Base-by-base conservation (phyloP, 2,797 vertebrate species). In the Acipenser ruthenus region DNA sequence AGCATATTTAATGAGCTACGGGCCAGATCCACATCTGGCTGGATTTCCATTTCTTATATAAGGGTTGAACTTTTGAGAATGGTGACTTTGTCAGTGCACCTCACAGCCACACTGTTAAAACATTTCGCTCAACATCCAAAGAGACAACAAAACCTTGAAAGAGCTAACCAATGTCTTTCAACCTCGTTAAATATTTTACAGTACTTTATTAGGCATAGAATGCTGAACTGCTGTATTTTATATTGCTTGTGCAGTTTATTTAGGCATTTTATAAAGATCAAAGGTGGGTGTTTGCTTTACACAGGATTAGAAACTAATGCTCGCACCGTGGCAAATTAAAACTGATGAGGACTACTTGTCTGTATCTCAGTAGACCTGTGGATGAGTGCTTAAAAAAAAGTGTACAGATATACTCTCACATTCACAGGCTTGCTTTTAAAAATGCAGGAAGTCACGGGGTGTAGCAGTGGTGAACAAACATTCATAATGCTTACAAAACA, bases 21-120 rank as follows among this genome's bases (percentile, higher is more conserved):
- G 56, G 69, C 63, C 10, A 51, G 61, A 71, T 13, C 60, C 66
- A 56, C 69, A 71, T 52, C 10, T n/a, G 49, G 62, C 62, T 60
- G 55, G 49, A 51, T 60, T 55, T 49, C 37, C 66, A 61, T 6
- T 18, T 15, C 50, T 55, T 59, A 60, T 23, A 53, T 64, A 55
- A 18, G 58, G 50, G 12, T 60, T 50, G 60, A 55, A 61, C 10
- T 63, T 55, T 50, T 60, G 37, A 65, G 63, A 68, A 68, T 65
- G 59, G 63, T 10, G 64, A 65, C 64, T 69, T 65, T 69, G 58
- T 65, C 58, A 23, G 12, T 8, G n/a, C 49, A 55, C 56, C 69
- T 53, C 61, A 11, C 56, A 50, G 65, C 64, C 47, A 58, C 51
- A 56, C 64, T 56, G 64, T 62, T 47, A 56, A 63, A 65, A 18